Evolutionary conservation across 2,113 vertebrate species (phyloP), one percentile per base, ranked within the genome.

Genomic region (Caracal caracal): DNA sequence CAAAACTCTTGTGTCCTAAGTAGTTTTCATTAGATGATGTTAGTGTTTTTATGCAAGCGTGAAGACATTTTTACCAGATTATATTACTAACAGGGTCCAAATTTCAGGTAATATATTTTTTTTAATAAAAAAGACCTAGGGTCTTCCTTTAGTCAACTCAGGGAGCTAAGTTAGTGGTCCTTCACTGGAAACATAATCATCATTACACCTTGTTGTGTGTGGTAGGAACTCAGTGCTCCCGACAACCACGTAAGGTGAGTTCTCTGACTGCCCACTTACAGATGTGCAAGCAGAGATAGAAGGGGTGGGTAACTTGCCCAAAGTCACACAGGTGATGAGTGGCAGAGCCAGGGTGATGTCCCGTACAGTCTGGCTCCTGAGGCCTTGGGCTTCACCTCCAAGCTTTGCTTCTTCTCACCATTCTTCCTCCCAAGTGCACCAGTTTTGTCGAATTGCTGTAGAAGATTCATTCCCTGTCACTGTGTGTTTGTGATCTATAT

Each of bases 401-500:
- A 3, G 7, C 28, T 79, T 40, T 20, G 26, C 59, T 49, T 94
- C 47, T 82, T 82, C 82, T 73, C 65, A 80, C 5, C 9, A 91
- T 79, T 86, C 40, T 43, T 65, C 85, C 95, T 88, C 47, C 61
- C 10, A 56, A 56, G 24, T 22, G 6, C 28, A 6, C 37, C 4
- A 0, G 40, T 76, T 89, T 92, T 49, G 20, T 65, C 24, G 53
- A 47, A 70, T 40, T 3, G 3, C 22, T 75, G 56, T 22, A 53
- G 70, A 53, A 53, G 66, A 78, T 83, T 88, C 76, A 66, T 91
- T 35, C 49, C 47, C 5, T 4, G 9, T 85, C 3, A 8, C 30
- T 53, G 65, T 81, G 40, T 88, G 83, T 87, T 95, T 93, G 80
- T 93, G 95, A 95, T 96, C 73, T 94, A 75, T 71, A 68, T 11